A percentile compares a stretch with the other conserved stretches of the same genome.
phyloP scores from a whole-genome alignment of 2,113 vertebrate genomes.

The Polypterus senegalus region DNA sequence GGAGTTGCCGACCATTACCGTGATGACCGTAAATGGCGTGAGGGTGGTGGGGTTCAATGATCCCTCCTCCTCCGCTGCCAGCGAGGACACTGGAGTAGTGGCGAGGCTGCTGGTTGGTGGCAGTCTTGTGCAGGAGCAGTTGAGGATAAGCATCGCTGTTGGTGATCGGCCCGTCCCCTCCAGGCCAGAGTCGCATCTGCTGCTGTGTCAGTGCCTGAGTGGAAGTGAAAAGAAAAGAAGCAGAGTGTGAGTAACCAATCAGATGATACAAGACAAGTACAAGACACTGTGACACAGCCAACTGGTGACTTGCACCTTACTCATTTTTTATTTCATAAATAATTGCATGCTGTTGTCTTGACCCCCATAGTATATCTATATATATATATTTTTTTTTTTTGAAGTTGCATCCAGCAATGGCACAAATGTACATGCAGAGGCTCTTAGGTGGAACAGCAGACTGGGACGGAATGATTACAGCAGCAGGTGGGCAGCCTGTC shows the following conservation, averaged over 20 bases:
- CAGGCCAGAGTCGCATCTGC: constrained; percentile 74
- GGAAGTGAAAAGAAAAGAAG: constrained; percentile 2
- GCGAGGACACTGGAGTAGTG: constrained; percentile 50
- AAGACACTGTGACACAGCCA: no score
- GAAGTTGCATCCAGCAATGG: no score
- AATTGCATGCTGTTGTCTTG: no score
- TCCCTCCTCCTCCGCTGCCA: constrained; percentile 24
- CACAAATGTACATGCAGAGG: no score
- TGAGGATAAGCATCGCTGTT: constrained; percentile 56
- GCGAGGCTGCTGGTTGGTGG: constrained; percentile 65
- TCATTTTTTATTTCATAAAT: no score
- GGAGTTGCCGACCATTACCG: constrained; percentile 57
- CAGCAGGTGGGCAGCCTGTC: no score
- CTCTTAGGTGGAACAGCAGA: no score
- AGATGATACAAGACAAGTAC: not conserved
- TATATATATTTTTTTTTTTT: no score
- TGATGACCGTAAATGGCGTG: constrained; percentile 62
- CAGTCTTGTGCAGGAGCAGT: constrained; percentile 77
- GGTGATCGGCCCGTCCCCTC: constrained; percentile 50
- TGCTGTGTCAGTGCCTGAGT: constrained; percentile 66
- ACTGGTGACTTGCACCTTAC: no score
- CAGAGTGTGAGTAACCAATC: not conserved
- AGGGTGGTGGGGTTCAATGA: constrained; percentile 58
- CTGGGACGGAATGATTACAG: no score
- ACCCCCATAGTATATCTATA: no score